Evolutionary conservation across 2,797 vertebrate species (phyloP), one percentile per base, ranked within the genome.

Genomic region (Lepidocolaptes lacrymiger): DNA sequence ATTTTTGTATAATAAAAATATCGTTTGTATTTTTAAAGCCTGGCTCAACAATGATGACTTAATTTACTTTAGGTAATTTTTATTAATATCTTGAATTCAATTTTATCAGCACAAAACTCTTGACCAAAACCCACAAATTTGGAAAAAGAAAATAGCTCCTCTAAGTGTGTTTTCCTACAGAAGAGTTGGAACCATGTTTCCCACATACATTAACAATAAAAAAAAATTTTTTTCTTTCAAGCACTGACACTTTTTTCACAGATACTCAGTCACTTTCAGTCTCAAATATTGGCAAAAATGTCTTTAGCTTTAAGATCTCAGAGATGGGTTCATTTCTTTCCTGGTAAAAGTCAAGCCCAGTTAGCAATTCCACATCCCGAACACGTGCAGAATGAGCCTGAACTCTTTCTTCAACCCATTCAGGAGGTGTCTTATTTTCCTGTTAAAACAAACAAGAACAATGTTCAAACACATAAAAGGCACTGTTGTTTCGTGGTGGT

Each of bases 261-360:
- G 46, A 44, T 13, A 62, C 26, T 97, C 88, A 95, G 52, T 96
- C 97, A 94, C 87, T 90, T 84, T 92, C 73, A 48, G 41, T 92
- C 96, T 98, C 98, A 94, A 98, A 97, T 32, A 94, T 95, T 56
- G 98, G 98, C 76, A 99, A 96, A 96, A 98, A 98, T 2, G 98
- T 99, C 97, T 99, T 99, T 27, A 99, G 98, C 68, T 97, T 98
- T 91, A 99, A 97, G 36, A 99, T 98, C 91, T 99, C 98, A 0
- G 98, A 97, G 75, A 99, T 82, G 1, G 98, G 94, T 97, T 97
- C 96, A 15, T 97, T 34, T 92, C 97, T 98, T 83, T 97, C 97
- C 46, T 99, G 99, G 97, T 99, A 99, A 97, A 99, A 99, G 96
- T 99, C 99, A 88, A 99, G 98, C 41, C 99, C 99, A 0, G 98